Base-by-base conservation (phyloP, 2,888 invertebrate species). In the Busseola fusca region DNA sequence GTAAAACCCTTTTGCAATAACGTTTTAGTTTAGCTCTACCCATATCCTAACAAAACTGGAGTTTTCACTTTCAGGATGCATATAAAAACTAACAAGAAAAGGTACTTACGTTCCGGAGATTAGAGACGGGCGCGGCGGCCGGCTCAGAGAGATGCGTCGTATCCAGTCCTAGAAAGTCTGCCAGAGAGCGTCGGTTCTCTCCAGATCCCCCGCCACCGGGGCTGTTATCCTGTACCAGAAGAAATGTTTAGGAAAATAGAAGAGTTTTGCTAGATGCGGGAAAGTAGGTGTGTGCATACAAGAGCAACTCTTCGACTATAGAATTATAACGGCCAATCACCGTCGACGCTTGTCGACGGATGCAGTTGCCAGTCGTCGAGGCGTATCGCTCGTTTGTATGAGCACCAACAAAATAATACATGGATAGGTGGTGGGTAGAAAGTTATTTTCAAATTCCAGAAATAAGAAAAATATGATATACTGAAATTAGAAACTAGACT, bases 181-280 rank as follows among this genome's bases (percentile, higher is more conserved):
- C 89, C 52, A 94, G 83, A 18, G 94, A 93, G 62, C 90, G 93
- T 27, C 92, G 91, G 80, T 91, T 91, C 80, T 93, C 93, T 21
- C 83, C 87, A 3, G 93, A 88, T 73, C 93, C 90, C 74, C 92
- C 93, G 87, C 91, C 89, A 62, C 89, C 90, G 71, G 93, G 91
- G 83, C 86, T 83, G 27, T 88, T 90, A 59, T 93, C 93, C 95
- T 95, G 74, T 0, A 66, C 5, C 52, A 78, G 68, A 64, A 77
- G 57, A 67, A 34, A 10, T 21, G 10, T 45, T 56, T 18, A 40
- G 7, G 0, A 45, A 65, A 14, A 10, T 18, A 12, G 14, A 56
- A 7, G n/a, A 21, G 14, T 21, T 50, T 27, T 30, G 4, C 10
- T 16, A 50, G 5, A 25, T 3, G 14, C 6, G 10, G 16, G 10